Conservation (phyloP, 2,797 vertebrate species). For the Otolemur crassicaudatus region DNA sequence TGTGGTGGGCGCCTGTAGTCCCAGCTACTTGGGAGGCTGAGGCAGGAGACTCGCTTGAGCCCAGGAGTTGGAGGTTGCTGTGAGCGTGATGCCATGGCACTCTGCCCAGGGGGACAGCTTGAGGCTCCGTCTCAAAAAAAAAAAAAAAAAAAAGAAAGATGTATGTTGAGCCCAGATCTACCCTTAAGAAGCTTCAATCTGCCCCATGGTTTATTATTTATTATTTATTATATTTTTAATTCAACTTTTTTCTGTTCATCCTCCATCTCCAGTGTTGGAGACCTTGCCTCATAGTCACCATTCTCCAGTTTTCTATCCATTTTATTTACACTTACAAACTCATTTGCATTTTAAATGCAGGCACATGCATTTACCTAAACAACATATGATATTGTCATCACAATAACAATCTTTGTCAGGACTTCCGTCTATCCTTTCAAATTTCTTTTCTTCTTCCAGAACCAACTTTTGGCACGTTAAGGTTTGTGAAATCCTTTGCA, state of each 20-base stretch:
- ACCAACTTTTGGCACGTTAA: too few relatives aligned
- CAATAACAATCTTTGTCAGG: too few relatives aligned
- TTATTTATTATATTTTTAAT: neutral
- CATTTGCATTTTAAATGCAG: neutral
- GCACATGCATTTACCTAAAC: neutral
- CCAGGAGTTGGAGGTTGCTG: too few relatives aligned
- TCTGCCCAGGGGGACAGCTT: too few relatives aligned
- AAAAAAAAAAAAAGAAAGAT: neutral
- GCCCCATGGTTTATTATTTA: neutral
- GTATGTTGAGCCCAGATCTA: neutral
- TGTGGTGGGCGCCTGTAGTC: too few relatives aligned
- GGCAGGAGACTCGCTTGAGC: too few relatives aligned
- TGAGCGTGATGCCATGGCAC: too few relatives aligned
- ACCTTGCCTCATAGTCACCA: neutral
- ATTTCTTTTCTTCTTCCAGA: too few relatives aligned
- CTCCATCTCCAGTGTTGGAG: neutral
- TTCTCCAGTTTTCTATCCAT: neutral
- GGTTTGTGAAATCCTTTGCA: too few relatives aligned
- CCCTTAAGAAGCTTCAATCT: neutral
- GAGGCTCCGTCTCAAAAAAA: too few relatives aligned
- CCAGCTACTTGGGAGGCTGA: too few relatives aligned
- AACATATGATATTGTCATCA: neutral
- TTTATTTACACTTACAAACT: neutral
- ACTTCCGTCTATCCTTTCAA: too few relatives aligned
- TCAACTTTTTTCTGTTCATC: neutral